Evolutionary conservation across 2,113 vertebrate genomes (phyloP), one percentile per base, ranked within the genome.

Genomic region (Mugil cephalus): DNA sequence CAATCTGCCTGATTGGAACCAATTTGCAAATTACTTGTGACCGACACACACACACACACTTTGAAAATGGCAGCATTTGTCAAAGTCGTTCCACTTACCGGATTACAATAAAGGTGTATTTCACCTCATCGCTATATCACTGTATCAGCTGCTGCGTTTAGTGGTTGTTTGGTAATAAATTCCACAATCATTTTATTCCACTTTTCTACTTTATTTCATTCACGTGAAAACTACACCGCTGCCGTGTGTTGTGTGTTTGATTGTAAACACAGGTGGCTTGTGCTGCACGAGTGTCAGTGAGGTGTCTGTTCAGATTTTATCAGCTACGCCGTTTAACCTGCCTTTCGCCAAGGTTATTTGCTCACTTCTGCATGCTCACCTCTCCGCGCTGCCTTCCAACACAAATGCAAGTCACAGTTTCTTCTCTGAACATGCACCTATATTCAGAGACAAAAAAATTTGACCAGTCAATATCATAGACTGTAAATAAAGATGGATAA

Each of bases 1-100:
- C 75, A 82, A 79, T 86, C 68, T 79, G 63, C 24, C 71, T 82
- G 83, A 86, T 86, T 82, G 62, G 71, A 82, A 75, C 60, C 75
- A 77, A 79, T 86, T 69, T 86, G 58, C 39, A 82, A 76, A 86
- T 85, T 58, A 74, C 66, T 58, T 50, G 2, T 2, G 2, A 62
- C 24, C 34, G 6, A 17, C 42, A 17, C 46, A 54, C 40, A 17
- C 56, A 21, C 48, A n/a, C 46, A 46, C 74, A 18, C 39, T 65
- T 43, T 55, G 56, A 24, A 82, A 79, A 79, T 50, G 47, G 39
- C 34, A 53, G 45, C 78, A 84, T 82, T 64, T 51, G 62, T 84
- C 59, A 79, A 55, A 50, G 56, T 70, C 50, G 6, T 36, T 73
- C 43, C 62, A 67, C 61, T 83, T 74, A 69, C 67, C 51, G 68